Conservation (phyloP, 2,888 invertebrate genomes). For the Eupithecia exiguata region DNA sequence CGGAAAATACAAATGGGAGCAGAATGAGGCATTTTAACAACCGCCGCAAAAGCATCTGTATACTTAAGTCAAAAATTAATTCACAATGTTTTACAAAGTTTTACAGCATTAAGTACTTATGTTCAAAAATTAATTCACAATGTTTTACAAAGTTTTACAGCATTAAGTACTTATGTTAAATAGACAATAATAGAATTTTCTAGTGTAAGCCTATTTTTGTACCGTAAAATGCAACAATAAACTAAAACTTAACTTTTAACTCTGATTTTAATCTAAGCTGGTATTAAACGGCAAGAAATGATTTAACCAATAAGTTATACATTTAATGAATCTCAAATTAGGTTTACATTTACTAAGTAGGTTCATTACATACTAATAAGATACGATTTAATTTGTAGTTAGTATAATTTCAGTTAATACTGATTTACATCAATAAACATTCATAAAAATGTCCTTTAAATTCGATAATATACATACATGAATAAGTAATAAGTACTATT, state of each 20-base stretch:
- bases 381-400: neutral
- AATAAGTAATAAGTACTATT: neutral
- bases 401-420: neutral
- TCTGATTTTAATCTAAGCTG: neutral
- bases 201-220: neutral
- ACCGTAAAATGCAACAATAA: neutral
- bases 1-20: neutral
- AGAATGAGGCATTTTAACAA: neutral
- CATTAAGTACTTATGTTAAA: neutral
- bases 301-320: neutral
- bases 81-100: neutral
- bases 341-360: neutral
- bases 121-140: neutral
- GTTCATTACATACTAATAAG: neutral
- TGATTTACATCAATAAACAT: neutral
- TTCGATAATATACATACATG: neutral
- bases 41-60: neutral
- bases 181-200: neutral
- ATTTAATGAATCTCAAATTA: neutral
- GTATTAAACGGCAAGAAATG: neutral
- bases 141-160: neutral
- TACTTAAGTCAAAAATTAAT: neutral
- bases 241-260: neutral
- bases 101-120: neutral
- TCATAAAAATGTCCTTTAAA: neutral